phyloP scores from a whole-genome alignment of 2,113 vertebrate species.

The Podocnemis expansa region DNA sequence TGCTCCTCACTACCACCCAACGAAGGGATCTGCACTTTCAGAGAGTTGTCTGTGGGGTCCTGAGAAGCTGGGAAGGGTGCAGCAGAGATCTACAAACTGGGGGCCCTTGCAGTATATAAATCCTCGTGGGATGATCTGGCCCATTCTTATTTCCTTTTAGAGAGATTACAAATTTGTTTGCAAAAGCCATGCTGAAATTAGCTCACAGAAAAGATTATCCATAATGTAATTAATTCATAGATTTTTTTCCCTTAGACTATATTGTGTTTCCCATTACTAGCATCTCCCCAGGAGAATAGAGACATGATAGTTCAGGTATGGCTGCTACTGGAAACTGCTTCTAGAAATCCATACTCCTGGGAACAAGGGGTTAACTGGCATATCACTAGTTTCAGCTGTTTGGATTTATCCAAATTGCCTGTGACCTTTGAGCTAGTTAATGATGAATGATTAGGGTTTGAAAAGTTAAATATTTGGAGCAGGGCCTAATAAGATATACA shows the following conservation, averaged over 20 bases:
- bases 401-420: neutral
- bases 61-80: neutral
- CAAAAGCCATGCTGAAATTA: neutral
- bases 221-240: neutral
- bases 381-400: neutral
- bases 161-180: neutral
- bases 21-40: neutral
- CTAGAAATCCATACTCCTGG: neutral
- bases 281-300: neutral
- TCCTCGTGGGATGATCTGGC: neutral
- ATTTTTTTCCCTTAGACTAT: neutral
- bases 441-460: neutral
- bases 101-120: neutral
- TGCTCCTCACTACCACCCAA: neutral
- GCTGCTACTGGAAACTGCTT: neutral
- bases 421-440: neutral
- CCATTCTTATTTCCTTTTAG: neutral
- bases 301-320: too few relatives aligned
- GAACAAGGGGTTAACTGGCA: rapidly evolving
- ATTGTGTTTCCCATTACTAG: neutral
- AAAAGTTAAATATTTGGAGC: neutral
- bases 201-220: neutral
- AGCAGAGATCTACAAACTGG: neutral
- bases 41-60: neutral
- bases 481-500: neutral